Evolutionary conservation across 2,888 invertebrate genomes (phyloP).

Genomic region (Cheilosia pagana): DNA sequence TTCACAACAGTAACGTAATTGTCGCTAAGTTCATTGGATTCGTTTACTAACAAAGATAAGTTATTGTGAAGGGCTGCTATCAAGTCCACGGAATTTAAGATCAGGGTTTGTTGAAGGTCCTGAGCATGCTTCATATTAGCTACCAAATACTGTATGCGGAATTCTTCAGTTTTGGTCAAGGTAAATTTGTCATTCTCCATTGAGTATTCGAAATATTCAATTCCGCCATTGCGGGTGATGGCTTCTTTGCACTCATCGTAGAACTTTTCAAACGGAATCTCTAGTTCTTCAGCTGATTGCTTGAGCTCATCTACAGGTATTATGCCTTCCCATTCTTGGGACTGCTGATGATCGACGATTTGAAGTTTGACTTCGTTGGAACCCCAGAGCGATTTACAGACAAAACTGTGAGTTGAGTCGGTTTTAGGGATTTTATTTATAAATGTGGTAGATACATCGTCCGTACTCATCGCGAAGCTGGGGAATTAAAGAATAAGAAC

Average conservation of each 20-base stretch:
- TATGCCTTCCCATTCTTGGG: constrained; percentile 62
- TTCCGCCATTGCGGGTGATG: constrained; percentile 77
- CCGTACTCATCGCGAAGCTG: constrained; percentile 21
- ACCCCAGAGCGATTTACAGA: constrained; percentile 47
- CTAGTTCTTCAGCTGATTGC: constrained; percentile 78
- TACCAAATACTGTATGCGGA: constrained; percentile 78
- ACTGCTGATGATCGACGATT: constrained; percentile 28
- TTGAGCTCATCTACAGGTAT: constrained; percentile 76
- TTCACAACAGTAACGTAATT: constrained; percentile 67
- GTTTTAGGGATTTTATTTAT: constrained; percentile 55
- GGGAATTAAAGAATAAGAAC: background rate
- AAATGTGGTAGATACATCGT: constrained; percentile 19
- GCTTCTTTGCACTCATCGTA: constrained; percentile 78
- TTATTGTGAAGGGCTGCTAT: constrained; percentile 38
- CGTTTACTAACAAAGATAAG: constrained; percentile 12
- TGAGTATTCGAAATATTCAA: constrained; percentile 77
- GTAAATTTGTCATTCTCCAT: constrained; percentile 76
- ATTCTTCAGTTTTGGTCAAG: constrained; percentile 77
- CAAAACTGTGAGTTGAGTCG: background rate
- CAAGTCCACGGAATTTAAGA: constrained; percentile 75
- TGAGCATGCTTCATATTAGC: constrained; percentile 70
- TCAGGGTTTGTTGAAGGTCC: constrained; percentile 61
- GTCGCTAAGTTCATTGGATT: constrained; percentile 15
- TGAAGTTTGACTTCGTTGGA: constrained; percentile 30
- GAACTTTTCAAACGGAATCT: constrained; percentile 77